Base-by-base conservation (phyloP, 2,888 invertebrate species). In the Alentia gelatinosa region DNA sequence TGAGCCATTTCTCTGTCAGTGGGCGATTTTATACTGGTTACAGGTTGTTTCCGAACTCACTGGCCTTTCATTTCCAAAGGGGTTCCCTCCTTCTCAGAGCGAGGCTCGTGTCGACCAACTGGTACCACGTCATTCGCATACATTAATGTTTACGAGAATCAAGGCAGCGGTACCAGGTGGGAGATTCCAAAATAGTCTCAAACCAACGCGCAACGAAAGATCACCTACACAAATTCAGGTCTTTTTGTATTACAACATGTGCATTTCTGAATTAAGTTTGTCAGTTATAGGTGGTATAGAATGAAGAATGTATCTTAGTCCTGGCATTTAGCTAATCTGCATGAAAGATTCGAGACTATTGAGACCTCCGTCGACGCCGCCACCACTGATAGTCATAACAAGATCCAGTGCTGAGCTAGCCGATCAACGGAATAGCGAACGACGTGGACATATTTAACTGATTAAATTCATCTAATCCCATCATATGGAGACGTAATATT, bases 401-500 rank as follows among this genome's bases (percentile, higher is more conserved):
- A 79, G 39, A 79, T 79, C 79, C 7, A 39, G 35, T 23, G 37
- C 35, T 79, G 79, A 7, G 37, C 39, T n/a, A n/a, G 79, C 37
- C 47, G 42, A 86, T 42, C 86, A 50, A 15, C 30, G 15, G 26
- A 39, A 1, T 23, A 3, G 7, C 83, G 39, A 26, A 4, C 42
- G 3, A 86, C 86, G 86, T 86, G 86, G 86, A 86, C 86, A 86
- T 42, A 42, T 86, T 47, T 47, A 42, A 26, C 86, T 9, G 12
- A 47, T n/a, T 40, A 19, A 47, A 86, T 26, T 19, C 42, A 86
- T 19, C 42, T 19, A 37, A 83, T 1, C 42, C 42, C 5, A 4
- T 40, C 86, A 23, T 90, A 90, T 90, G 90, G 90, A 74, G 90
- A 90, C 90, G 19, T 90, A 47, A 33, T 74, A 90, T 30, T 42